Percentiles rank a stretch among this genome's conserved stretches.
Conservation (phyloP, 2,797 vertebrate genomes). For the Strix occidentalis region DNA sequence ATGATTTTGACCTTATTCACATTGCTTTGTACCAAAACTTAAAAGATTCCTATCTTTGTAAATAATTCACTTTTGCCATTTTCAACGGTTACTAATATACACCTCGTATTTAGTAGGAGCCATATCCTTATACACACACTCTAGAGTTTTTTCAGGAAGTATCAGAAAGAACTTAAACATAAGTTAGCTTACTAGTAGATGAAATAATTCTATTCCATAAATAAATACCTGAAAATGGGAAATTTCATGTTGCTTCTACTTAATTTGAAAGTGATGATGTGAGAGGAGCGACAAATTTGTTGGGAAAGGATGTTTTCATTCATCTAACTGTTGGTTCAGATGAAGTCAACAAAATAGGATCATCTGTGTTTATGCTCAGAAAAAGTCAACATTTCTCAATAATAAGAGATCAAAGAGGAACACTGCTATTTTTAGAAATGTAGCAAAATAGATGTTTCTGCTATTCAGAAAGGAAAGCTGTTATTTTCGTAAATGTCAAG, state of each 20-base stretch:
- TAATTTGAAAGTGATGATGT: neutral
- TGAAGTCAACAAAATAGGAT: neutral
- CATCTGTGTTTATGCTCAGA: neutral
- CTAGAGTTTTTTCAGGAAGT: neutral
- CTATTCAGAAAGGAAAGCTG: neutral
- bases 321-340: neutral
- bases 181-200: neutral
- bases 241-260: neutral
- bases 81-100: neutral
- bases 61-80: neutral
- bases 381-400: neutral
- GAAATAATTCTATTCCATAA: neutral
- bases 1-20: neutral
- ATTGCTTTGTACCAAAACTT: neutral
- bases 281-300: neutral
- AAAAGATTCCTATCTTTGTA: neutral
- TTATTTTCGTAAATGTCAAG: neutral
- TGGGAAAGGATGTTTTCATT: neutral
- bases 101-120: neutral
- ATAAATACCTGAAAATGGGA: neutral
- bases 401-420: neutral
- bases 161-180: neutral
- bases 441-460: neutral
- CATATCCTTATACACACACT: neutral
- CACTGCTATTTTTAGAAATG: neutral